phyloP scores from a whole-genome alignment of 1,140 invertebrate species.

The Macrosteles quadrilineatus region DNA sequence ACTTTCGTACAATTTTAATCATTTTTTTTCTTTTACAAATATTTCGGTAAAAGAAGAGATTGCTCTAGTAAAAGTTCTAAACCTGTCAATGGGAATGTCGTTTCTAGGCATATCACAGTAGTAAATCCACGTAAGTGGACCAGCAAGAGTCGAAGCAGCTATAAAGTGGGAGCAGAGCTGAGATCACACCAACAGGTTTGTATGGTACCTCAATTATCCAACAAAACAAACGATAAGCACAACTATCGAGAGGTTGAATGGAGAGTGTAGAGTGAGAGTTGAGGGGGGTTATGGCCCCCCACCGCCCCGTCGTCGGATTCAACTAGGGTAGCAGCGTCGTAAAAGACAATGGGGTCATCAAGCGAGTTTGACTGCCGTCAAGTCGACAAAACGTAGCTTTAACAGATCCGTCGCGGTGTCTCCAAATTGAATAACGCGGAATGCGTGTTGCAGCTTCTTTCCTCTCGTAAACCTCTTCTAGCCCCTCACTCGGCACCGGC shows the following conservation, averaged over 20 bases:
- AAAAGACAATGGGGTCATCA: constrained; percentile 28
- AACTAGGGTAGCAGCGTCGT: constrained; percentile 16
- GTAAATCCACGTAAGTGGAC: too few species aligned
- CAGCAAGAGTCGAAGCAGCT: not conserved
- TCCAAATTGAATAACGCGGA: constrained; percentile 17
- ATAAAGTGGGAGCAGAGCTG: constrained; percentile 16
- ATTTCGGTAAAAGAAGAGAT: too few species aligned
- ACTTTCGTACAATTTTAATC: too few species aligned
- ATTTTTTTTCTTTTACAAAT: too few species aligned
- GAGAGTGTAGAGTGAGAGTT: not conserved
- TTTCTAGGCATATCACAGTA: too few species aligned
- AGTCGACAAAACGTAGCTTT: constrained; percentile 30
- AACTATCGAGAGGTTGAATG: not conserved
- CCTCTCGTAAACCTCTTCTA: too few species aligned
- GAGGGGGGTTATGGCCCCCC: not conserved
- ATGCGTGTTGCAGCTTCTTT: not conserved
- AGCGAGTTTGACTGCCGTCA: constrained; percentile 22
- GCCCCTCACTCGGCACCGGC: too few species aligned
- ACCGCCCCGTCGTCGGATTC: not conserved
- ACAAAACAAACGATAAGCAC: not conserved
- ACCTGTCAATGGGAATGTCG: too few species aligned
- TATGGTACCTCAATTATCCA: not conserved
- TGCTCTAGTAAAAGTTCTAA: too few species aligned
- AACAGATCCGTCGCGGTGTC: constrained; percentile 13
- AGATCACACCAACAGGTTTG: constrained; percentile 8